Percentiles rank a stretch among this genome's conserved stretches.
phyloP scores from a whole-genome alignment of 2,797 vertebrate species.

The Enoplosus armatus region DNA sequence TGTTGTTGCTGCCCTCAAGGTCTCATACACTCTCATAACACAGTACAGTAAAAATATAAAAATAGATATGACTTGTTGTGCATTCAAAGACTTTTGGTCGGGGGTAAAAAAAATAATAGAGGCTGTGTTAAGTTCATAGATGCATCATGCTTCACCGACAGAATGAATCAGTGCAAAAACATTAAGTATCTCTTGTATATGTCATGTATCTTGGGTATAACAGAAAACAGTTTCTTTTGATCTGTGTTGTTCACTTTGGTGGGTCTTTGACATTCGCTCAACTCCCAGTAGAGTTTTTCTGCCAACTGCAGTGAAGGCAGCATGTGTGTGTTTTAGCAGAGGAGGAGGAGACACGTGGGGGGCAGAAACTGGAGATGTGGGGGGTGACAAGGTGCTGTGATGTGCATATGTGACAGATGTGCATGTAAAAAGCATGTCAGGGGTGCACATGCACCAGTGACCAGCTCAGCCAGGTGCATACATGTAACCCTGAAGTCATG shows the following conservation, averaged over 20 bases:
- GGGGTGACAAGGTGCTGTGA: constrained; percentile 33
- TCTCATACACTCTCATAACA: neutral
- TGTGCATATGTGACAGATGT: constrained; percentile 71
- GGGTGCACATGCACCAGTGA: constrained; percentile 65
- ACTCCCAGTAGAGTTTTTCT: constrained; percentile 33
- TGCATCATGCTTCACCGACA: neutral
- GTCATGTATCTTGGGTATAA: neutral
- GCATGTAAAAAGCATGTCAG: constrained; percentile 64
- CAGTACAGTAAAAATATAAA: neutral
- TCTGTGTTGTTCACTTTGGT: constrained; percentile 26
- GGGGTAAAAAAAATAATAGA: neutral
- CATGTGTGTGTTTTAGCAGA: constrained; percentile 33
- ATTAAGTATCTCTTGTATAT: neutral
- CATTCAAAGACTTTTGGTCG: constrained; percentile 21
- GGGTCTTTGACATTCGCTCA: constrained; percentile 38
- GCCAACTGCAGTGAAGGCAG: constrained; percentile 43
- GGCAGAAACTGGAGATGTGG: constrained; percentile 27
- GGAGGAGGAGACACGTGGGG: constrained; percentile 14
- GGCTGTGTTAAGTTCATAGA: neutral
- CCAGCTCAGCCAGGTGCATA: constrained; percentile 71
- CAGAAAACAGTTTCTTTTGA: constrained; percentile 2
- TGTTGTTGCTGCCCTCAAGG: constrained; percentile 30
- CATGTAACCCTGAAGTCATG: constrained; percentile 47
- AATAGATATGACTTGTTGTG: constrained; percentile 2
- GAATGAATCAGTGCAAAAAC: too few relatives aligned